Evolutionary conservation across 2,113 vertebrate species (phyloP).

Genomic region (Myotis lucifugus): DNA sequence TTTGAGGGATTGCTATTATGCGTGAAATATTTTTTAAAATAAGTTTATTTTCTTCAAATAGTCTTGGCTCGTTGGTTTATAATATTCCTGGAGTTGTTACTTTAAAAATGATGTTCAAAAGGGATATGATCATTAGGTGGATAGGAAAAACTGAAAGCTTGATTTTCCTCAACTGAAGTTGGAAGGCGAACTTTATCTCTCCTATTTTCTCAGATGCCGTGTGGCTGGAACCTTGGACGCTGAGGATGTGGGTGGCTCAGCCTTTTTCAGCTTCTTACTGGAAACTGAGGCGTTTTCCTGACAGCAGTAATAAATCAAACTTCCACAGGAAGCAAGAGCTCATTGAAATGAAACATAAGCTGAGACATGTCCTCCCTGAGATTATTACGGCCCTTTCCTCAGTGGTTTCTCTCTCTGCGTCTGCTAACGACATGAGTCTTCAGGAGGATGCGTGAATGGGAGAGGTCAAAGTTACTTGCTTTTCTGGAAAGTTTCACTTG

Average conservation of each 20-base stretch:
- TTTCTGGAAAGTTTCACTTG: slow-evolving; percentile 31
- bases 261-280: slow-evolving; percentile 71
- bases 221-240: slow-evolving; percentile 66
- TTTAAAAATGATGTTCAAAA: slow-evolving; percentile 23
- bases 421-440: slow-evolving; percentile 58
- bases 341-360: slow-evolving; percentile 72
- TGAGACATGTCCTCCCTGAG: slow-evolving; percentile 57
- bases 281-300: slow-evolving; percentile 73
- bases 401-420: not conserved
- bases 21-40: not conserved
- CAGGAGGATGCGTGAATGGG: not conserved
- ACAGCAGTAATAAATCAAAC: slow-evolving; percentile 79
- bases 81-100: not conserved
- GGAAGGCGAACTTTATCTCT: slow-evolving; percentile 65
- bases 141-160: slow-evolving; percentile 48
- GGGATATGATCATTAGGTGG: not conserved
- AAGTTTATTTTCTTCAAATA: slow-evolving; percentile 32
- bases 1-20: slow-evolving; percentile 2
- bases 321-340: slow-evolving; percentile 74
- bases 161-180: slow-evolving; percentile 61
- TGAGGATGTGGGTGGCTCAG: slow-evolving; percentile 68
- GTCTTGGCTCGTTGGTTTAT: slow-evolving; percentile 4
- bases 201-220: slow-evolving; percentile 74
- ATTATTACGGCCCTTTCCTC: slow-evolving; percentile 64
- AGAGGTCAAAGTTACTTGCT: slow-evolving; percentile 46